phyloP scores from a whole-genome alignment of 2,797 vertebrate genomes.

The Sebastes itinus region DNA sequence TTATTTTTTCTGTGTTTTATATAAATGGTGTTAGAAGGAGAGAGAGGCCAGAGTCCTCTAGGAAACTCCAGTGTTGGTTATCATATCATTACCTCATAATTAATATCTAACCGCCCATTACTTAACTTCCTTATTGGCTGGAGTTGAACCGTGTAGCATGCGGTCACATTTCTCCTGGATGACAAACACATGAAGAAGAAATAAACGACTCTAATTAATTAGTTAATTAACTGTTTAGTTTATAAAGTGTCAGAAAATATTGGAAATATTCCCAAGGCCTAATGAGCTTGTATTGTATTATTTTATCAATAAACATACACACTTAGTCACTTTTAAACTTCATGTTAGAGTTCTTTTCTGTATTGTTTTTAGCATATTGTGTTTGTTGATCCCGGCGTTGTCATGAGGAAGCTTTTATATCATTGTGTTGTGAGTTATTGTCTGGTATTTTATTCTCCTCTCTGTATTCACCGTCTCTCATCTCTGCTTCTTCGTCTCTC shows the following conservation, averaged over 20 bases:
- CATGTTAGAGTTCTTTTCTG: fast-evolving
- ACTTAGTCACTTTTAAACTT: no score
- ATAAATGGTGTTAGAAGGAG: neutral
- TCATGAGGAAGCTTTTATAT: neutral
- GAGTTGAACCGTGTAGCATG: neutral
- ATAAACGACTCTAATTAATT: neutral
- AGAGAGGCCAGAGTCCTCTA: neutral
- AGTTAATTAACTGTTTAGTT: neutral
- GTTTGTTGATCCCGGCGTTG: neutral
- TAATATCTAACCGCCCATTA: neutral
- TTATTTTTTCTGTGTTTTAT: neutral
- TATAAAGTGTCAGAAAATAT: no score
- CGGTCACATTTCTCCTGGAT: neutral
- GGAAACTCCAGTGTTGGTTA: neutral
- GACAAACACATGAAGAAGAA: neutral
- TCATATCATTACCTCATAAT: neutral
- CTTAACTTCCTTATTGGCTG: neutral
- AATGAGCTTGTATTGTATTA: no score
- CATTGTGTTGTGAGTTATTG: neutral
- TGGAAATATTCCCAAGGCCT: neutral
- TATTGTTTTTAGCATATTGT: no score
- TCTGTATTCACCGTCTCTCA: neutral
- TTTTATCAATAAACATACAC: no score
- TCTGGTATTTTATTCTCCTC: neutral
- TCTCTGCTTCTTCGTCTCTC: neutral